Conservation (phyloP, 2,113 vertebrate species). For the Gnathochromis pfefferi region DNA sequence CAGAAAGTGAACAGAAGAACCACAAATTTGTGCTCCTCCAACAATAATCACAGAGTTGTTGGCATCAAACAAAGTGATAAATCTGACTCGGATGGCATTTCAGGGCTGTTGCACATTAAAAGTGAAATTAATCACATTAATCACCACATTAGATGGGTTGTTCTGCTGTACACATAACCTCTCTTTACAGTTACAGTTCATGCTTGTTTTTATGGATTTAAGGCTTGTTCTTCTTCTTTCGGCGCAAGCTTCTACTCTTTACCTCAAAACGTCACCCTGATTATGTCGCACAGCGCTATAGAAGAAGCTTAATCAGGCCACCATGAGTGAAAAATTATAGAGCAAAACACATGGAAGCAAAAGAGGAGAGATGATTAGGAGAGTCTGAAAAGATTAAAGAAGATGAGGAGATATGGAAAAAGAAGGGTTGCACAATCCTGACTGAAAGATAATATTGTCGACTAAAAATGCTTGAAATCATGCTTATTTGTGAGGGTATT, state of each 20-base stretch:
- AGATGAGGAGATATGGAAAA: not conserved
- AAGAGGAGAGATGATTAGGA: not conserved
- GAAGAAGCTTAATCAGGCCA: slow-evolving; percentile 7
- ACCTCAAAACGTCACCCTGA: not conserved
- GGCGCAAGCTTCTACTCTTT: not conserved
- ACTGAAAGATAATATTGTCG: not conserved
- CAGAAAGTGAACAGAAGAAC: not conserved
- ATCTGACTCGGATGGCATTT: not conserved
- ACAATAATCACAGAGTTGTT: slow-evolving; percentile 9
- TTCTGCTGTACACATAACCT: not conserved
- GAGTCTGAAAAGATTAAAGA: not conserved
- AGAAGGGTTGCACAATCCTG: not conserved
- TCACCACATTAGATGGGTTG: not conserved
- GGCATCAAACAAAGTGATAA: not conserved
- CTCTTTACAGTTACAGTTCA: not conserved
- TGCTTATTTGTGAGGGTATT: not conserved
- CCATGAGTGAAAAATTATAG: not conserved
- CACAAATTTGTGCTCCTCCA: not conserved
- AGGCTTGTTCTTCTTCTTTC: not conserved
- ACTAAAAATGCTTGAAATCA: not conserved
- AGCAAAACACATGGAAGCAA: not conserved
- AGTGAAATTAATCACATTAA: not conserved
- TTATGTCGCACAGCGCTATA: slow-evolving; percentile 9
- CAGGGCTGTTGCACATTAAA: not conserved
- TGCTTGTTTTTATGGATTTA: not conserved